Base-by-base conservation (phyloP, 1,140 invertebrate genomes). In the Neotoxoptera formosana region DNA sequence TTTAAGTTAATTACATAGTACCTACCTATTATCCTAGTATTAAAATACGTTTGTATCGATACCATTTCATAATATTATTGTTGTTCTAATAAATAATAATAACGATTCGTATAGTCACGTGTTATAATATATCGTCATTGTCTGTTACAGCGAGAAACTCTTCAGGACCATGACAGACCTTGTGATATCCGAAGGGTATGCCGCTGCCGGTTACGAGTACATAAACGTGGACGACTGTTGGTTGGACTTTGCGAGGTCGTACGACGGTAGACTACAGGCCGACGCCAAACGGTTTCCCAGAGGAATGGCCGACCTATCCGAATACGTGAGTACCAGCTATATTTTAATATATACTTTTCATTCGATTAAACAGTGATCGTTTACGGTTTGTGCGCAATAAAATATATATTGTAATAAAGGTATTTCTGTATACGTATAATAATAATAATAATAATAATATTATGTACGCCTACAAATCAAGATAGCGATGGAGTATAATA, bases 171-270 rank as follows among this genome's bases (percentile, higher is more conserved):
- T 99, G 98, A 97, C 98, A 36, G 98, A 99, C 95, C 96, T 98
- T 93, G 95, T 99, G 93, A 98, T 98, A 6, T 96, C 96, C 23
- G 98, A 99, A 95, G 99, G 99, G 11, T 99, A 98, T 95, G 97
- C 97, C 41, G 97, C 97, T 47, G 97, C 96, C 14, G 99, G 99
- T 45, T 99, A 99, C 95, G 97, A 99, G 95, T 98, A 98, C 95
- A 97, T 99, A 92, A 99, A 98, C 95, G 97, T 99, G 91, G 99
- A 99, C 95, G 99, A 99, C 95, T 99, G 99, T 95, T 99, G 98
- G 98, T 95, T 98, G 93, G 97, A 98, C 94, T 97, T 97, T 94
- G 96, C 97, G 93, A 95, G 99, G 86, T 97, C 97, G 94, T 95
- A 96, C 23, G 95, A 96, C 94, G 98, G 98, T 36, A 96, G 97